Evolutionary conservation across 2,113 vertebrate species (phyloP).

Genomic region (Probosciger aterrimus): DNA sequence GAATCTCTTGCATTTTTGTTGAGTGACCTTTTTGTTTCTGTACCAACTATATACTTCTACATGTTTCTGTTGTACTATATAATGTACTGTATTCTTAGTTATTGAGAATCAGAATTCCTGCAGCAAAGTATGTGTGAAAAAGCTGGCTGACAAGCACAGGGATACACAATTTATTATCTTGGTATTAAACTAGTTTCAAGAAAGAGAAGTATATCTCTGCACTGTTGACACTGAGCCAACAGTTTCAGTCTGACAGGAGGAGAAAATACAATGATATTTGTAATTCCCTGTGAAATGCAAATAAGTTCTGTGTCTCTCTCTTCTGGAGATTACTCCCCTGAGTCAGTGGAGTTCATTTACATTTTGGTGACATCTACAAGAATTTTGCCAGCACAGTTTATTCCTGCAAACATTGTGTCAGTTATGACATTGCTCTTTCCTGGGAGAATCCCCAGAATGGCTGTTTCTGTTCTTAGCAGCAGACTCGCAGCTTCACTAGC

Average conservation of each 20-base stretch:
- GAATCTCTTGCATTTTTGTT: neutral
- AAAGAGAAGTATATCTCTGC: neutral
- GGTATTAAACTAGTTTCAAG: neutral
- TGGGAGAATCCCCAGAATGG: neutral
- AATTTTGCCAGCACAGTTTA: conserved; percentile 48
- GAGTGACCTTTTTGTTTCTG: neutral
- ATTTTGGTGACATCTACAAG: conserved; percentile 17
- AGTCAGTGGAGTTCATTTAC: conserved; percentile 46
- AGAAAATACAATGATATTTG: neutral
- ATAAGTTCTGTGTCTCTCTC: neutral
- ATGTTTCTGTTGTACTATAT: neutral
- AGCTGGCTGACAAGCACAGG: neutral
- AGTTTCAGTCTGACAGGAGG: neutral
- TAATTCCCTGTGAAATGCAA: conserved; percentile 49
- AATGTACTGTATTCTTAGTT: neutral
- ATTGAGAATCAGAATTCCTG: neutral
- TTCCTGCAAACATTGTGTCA: conserved; percentile 51
- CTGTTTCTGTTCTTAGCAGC: neutral
- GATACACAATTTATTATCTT: neutral
- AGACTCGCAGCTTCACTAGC: neutral
- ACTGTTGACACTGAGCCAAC: neutral
- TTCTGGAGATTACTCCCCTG: conserved; percentile 22
- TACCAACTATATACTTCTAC: neutral
- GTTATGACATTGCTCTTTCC: conserved; percentile 24
- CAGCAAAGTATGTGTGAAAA: neutral